Conservation (phyloP, 1,140 invertebrate genomes). For the Pseudomyrmex sp. region DNA sequence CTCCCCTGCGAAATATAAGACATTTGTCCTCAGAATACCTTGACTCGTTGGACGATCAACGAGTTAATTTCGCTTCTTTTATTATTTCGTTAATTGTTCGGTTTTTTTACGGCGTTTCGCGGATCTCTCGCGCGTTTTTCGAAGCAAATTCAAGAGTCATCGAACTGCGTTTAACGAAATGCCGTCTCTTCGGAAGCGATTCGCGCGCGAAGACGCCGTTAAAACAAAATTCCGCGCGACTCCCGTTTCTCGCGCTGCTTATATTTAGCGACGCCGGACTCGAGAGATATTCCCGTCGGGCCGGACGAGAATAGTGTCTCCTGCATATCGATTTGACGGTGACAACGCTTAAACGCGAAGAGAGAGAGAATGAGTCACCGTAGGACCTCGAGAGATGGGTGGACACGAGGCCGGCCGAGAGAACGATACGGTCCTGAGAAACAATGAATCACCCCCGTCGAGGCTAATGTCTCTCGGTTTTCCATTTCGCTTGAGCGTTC, state of each 20-base stretch:
- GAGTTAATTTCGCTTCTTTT: too few species aligned
- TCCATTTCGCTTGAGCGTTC: not conserved
- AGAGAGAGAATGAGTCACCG: conserved; percentile 25
- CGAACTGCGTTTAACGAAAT: not conserved
- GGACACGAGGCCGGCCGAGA: not conserved
- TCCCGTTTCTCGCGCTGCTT: not conserved
- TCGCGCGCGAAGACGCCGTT: not conserved
- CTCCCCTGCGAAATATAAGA: too few species aligned
- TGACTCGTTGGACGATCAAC: too few species aligned
- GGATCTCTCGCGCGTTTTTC: not conserved
- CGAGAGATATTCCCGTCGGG: not conserved
- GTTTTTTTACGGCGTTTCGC: too few species aligned
- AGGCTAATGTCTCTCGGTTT: conserved; percentile 35
- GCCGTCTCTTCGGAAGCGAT: not conserved
- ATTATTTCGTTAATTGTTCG: too few species aligned
- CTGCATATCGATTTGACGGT: conserved; percentile 7
- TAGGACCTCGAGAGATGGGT: conserved; percentile 1
- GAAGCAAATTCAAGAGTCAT: not conserved
- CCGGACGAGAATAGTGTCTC: not conserved
- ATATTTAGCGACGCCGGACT: conserved; percentile 20
- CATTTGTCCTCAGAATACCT: too few species aligned
- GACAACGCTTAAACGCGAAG: not conserved
- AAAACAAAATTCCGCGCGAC: not conserved
- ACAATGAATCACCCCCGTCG: conserved; percentile 28
- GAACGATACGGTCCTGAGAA: conserved; percentile 28